Base-by-base conservation (phyloP, 2,888 invertebrate genomes). In the Chouioia cunea region DNA sequence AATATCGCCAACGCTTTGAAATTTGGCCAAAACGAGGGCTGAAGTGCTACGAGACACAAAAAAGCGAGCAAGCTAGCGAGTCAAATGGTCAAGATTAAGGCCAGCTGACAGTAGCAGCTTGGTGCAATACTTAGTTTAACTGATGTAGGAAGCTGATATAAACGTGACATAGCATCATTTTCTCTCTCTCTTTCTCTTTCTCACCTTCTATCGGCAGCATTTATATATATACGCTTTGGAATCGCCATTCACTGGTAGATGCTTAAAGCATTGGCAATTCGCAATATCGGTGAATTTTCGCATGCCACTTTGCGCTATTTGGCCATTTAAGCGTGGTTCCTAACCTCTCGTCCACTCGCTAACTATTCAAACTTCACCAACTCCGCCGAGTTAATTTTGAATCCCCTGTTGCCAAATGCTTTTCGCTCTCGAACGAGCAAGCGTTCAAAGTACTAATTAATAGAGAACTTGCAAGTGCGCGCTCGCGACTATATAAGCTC, bases 181-280 rank as follows among this genome's bases (percentile, higher is more conserved):
- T n/a, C n/a, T n/a, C n/a, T n/a, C n/a, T n/a, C n/a, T n/a, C n/a
- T n/a, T n/a, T n/a, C n/a, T n/a, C n/a, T n/a, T n/a, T n/a, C n/a
- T n/a, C n/a, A n/a, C n/a, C n/a, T n/a, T n/a, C n/a, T n/a, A n/a
- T n/a, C n/a, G n/a, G n/a, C n/a, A 3, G 18, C 46, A 4, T 18
- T 6, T n/a, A 36, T 66, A 44, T 46, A 66, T 52, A 52, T 27
- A 20, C 53, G 46, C 4, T 47, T 47, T 10, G 16, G 23, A 77
- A 77, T 76, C 75, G 77, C 74, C 64, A 73, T 16, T 73, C 76
- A 73, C 76, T 76, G 73, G 69, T 74, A 73, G 73, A 76, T 71
- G 71, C 75, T 76, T 77, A 77, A 76, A 73, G 75, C 73, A 71
- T 69, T 69, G 69, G 69, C 76, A 76, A 76, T 75, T 71, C 73